Evolutionary conservation across 2,797 vertebrate species (phyloP), one percentile per base, ranked within the genome.

Genomic region (Lacerta viridis): DNA sequence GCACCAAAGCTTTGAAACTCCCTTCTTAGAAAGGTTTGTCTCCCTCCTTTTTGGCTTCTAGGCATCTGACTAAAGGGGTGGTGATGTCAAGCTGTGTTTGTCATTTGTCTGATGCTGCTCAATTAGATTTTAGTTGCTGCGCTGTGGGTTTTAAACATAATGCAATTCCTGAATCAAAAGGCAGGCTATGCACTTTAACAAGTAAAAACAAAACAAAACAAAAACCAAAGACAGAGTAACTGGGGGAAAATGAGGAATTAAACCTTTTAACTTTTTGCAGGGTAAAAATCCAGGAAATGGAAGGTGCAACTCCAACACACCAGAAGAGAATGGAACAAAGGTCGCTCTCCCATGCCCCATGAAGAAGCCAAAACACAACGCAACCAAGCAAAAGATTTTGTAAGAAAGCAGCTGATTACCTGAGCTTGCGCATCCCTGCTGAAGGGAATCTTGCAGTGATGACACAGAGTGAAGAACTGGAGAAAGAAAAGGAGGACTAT

Each of bases 361-460:
- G 92, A 84, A 92, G 92, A 92, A 95, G 90, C 92, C 74, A 90
- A 86, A 93, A 85, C 29, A 68, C 78, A 90, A 93, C 80, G 91
- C 87, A 90, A 89, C 87, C 89, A 90, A 93, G 89, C 84, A 85
- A 93, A 88, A 89, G 46, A 88, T 55, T 94, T 89, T 86, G 89
- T 61, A 92, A 85, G 50, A 92, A 95, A 90, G 83, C 71, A 77
- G 94, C 59, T 91, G 88, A 95, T 97, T 97, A 98, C 97, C 97
- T 97, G 97, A 97, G 95, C 97, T 98, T 91, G 96, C 96, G 88
- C 97, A 97, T 97, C 97, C 97, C 94, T 97, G 97, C 94, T 96
- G 97, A 89, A 97, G 95, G 90, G 97, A 94, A 93, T 98, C 97
- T 95, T 97, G 97, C 85, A 97, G 96, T 91, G 97, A 95, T 75